These are phyloP conservation scores for Sakesphorus luctuosus DNA, from an alignment of 2,113 vertebrate species.

Conservation along the genomic window DNA sequence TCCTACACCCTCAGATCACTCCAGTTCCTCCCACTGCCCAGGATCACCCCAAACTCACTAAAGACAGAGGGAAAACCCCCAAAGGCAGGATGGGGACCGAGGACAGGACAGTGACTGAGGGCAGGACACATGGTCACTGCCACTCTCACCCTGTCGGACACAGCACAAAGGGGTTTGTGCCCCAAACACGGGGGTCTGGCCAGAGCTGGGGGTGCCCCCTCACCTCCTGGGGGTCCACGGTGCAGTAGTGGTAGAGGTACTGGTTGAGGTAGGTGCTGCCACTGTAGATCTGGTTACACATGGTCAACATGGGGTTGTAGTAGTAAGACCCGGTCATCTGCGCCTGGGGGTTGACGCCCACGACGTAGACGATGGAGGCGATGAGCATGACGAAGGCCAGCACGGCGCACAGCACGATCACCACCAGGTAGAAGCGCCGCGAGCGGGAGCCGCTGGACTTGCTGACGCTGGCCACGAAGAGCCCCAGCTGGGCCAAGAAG, in stretches of 20 bases:
- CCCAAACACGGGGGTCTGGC: too few relatives aligned
- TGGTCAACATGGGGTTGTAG: slow-evolving; percentile 83
- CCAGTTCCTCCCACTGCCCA: neutral
- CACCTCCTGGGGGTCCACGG: slow-evolving; percentile 89
- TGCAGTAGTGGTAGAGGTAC: slow-evolving; percentile 89
- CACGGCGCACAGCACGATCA: slow-evolving; percentile 78
- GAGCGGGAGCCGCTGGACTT: slow-evolving; percentile 75
- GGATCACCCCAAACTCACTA: too few relatives aligned
- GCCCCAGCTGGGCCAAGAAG: slow-evolving; percentile 80
- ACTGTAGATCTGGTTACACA: slow-evolving; percentile 80
- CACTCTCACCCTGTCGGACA: accelerated
- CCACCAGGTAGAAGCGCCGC: slow-evolving; percentile 81
- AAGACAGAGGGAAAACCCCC: too few relatives aligned
- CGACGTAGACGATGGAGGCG: slow-evolving; percentile 85
- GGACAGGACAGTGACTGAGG: neutral
- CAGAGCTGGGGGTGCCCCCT: neutral
- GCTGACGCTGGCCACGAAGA: slow-evolving; percentile 80
- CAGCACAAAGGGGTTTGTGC: neutral
- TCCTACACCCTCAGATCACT: neutral
- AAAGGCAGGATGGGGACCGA: neutral
- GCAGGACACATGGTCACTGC: neutral
- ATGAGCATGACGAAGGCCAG: slow-evolving; percentile 84
- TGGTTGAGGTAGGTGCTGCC: slow-evolving; percentile 73
- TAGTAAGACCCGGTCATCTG: slow-evolving; percentile 82
- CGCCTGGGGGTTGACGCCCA: slow-evolving; percentile 88